Percentiles rank a stretch among this genome's conserved stretches.
Conservation (phyloP, 2,113 vertebrate genomes). For the Lagenorhynchus albirostris region DNA sequence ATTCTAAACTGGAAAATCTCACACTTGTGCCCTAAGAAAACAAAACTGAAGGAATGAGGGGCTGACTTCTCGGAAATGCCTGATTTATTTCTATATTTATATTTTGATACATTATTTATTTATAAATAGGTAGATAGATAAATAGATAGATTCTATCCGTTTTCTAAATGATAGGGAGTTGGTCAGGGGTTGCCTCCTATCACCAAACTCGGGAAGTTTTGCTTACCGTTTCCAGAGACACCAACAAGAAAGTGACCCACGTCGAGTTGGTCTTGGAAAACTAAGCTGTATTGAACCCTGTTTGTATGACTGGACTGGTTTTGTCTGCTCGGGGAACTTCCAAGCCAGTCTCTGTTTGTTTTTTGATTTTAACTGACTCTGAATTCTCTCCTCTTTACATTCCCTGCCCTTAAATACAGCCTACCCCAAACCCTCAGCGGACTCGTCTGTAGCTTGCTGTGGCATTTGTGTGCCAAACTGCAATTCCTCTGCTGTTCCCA, state of each 20-base stretch:
- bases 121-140: background rate
- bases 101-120: background rate
- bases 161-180: background rate
- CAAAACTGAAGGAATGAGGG: background rate
- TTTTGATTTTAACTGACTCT: background rate
- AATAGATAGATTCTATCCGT: background rate
- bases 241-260: background rate
- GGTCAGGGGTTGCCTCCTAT: background rate
- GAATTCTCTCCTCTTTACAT: background rate
- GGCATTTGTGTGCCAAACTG: background rate
- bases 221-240: background rate
- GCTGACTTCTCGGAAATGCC: background rate
- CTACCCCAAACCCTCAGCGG: background rate
- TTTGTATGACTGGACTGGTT: background rate
- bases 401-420: background rate
- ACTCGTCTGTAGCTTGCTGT: no score
- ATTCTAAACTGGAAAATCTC: background rate
- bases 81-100: background rate
- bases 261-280: background rate
- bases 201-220: background rate
- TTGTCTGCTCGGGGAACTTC: background rate
- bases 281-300: background rate
- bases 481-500: background rate
- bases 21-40: background rate
- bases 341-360: background rate